Percentiles rank a stretch among this genome's conserved stretches.
Conservation (phyloP, 1,140 invertebrate genomes). For the Drosophila simulans region DNA sequence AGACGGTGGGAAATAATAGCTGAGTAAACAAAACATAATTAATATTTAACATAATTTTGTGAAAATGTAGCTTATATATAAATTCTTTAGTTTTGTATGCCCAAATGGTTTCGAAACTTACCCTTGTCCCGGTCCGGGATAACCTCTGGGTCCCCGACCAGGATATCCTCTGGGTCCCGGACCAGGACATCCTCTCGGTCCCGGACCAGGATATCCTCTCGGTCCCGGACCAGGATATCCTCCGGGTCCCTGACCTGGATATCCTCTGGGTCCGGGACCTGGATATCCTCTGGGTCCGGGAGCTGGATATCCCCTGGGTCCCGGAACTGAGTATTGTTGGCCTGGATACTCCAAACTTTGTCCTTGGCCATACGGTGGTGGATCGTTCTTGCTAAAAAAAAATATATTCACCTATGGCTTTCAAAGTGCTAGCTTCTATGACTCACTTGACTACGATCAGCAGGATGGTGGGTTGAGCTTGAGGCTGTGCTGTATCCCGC, state of each 20-base stretch:
- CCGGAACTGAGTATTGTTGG: not conserved
- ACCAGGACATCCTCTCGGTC: not conserved
- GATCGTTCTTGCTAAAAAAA: conserved; percentile 8
- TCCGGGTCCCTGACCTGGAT: not conserved
- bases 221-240: not conserved
- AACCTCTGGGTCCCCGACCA: not conserved
- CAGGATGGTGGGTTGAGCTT: conserved; percentile 40
- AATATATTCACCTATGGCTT: no score
- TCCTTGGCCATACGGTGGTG: not conserved
- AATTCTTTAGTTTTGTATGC: not conserved
- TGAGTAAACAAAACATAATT: not conserved
- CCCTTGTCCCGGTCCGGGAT: not conserved
- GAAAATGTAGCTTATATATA: not conserved
- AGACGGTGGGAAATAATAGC: conserved; percentile 10
- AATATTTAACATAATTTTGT: no score
- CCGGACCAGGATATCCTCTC: not conserved
- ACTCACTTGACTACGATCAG: conserved; percentile 50
- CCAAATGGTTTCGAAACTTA: not conserved
- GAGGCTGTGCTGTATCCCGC: not conserved
- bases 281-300: not conserved
- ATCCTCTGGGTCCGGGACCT: conserved; percentile 1
- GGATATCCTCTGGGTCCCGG: not conserved
- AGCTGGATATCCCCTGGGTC: not conserved
- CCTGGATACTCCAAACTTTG: not conserved
- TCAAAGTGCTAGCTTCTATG: no score